phyloP scores from a whole-genome alignment of 2,888 invertebrate species.

The Brachypterus glaber region DNA sequence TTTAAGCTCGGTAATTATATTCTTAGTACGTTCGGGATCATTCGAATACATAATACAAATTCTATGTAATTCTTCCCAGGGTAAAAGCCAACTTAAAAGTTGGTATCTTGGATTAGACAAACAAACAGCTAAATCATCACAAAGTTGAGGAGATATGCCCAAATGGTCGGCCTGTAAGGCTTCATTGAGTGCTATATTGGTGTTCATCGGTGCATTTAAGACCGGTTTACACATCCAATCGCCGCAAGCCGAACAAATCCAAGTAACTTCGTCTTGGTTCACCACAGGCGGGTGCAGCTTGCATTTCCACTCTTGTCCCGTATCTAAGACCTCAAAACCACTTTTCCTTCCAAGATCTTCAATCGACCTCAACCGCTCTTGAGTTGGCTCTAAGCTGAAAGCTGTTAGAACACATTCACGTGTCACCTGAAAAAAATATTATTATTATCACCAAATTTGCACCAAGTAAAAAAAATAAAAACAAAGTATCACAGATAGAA shows the following conservation, averaged over 20 bases:
- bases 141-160: conserved; percentile 55
- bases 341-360: conserved; percentile 44
- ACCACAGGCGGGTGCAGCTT: conserved; percentile 35
- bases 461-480: no score
- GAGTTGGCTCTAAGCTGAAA: conserved; percentile 63
- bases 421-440: no score
- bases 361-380: conserved; percentile 49
- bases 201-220: conserved; percentile 30
- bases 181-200: conserved; percentile 39
- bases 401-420: conserved; percentile 66
- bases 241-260: conserved; percentile 34
- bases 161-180: conserved; percentile 48
- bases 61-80: conserved; percentile 48
- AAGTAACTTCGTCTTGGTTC: conserved; percentile 32
- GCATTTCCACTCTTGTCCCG: conserved; percentile 37
- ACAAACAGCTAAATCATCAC: conserved; percentile 62
- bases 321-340: conserved; percentile 41
- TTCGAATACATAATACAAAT: conserved; percentile 50
- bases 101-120: conserved; percentile 62
- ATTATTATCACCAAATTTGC: no score
- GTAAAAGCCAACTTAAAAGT: conserved; percentile 59
- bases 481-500: no score
- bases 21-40: conserved; percentile 51
- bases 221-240: conserved; percentile 37
- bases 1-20: conserved; percentile 61